Percentiles rank a stretch among this genome's conserved stretches.
These are phyloP conservation scores for Phania funesta DNA, from an alignment of 2,888 invertebrate genomes.

Conservation along the genomic window DNA sequence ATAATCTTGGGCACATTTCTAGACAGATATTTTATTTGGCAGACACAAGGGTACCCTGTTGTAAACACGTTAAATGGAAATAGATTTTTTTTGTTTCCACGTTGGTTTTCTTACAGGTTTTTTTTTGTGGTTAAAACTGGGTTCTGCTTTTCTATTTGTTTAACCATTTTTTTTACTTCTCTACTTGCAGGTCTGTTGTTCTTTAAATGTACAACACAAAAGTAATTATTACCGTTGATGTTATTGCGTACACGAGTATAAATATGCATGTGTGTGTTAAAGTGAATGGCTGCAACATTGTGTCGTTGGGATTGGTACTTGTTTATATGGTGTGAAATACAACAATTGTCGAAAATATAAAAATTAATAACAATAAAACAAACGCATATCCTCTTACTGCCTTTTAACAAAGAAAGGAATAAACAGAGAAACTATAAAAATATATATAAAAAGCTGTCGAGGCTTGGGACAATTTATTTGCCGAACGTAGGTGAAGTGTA, in stretches of 20 bases:
- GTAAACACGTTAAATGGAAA: constrained; percentile 23
- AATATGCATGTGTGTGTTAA: background rate
- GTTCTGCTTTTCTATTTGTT: constrained; percentile 27
- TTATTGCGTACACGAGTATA: constrained; percentile 5
- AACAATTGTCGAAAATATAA: constrained; percentile 62
- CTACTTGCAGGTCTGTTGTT: constrained; percentile 28
- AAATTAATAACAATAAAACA: constrained; percentile 24
- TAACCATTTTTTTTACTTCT: background rate
- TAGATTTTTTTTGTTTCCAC: constrained; percentile 24
- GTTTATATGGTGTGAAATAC: constrained; percentile 64
- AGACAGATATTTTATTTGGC: constrained; percentile 29
- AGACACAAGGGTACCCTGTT: constrained; percentile 40
- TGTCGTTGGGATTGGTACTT: constrained; percentile 39
- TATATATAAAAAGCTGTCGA: background rate
- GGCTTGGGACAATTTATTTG: constrained; percentile 46
- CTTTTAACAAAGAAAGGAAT: background rate
- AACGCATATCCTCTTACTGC: constrained; percentile 10
- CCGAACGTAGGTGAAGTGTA: constrained; percentile 56
- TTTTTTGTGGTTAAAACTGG: constrained; percentile 1
- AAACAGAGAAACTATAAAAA: constrained; percentile 17
- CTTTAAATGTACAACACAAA: constrained; percentile 65
- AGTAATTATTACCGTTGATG: constrained; percentile 65
- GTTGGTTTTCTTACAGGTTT: background rate
- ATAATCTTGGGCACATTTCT: constrained; percentile 9
- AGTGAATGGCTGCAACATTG: background rate